phyloP scores from a whole-genome alignment of 2,797 vertebrate genomes.

The Enteromius treurensis region DNA sequence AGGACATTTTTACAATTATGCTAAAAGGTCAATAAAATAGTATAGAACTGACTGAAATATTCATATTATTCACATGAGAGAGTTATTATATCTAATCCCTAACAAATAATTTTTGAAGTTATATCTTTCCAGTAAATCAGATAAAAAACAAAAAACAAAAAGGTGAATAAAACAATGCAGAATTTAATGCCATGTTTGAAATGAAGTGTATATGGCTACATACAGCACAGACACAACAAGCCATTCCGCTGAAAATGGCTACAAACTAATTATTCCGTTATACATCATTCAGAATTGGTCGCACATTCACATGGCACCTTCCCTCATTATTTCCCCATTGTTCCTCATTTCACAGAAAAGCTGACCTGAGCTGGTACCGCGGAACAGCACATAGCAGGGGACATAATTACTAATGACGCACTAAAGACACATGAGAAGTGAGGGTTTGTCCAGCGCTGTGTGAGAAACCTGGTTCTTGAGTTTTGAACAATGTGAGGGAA shows the following conservation, averaged over 20 bases:
- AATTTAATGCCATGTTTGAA: not conserved
- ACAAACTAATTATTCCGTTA: constrained; percentile 24
- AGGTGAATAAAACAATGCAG: not conserved
- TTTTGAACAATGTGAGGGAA: constrained; percentile 45
- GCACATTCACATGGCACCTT: constrained; percentile 27
- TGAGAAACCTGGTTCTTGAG: constrained; percentile 32
- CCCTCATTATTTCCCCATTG: constrained; percentile 53
- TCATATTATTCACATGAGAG: not conserved
- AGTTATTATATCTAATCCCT: not conserved
- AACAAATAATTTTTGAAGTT: not conserved
- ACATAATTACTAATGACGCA: constrained; percentile 55
- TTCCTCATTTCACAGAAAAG: constrained; percentile 31
- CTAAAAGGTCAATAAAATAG: not conserved
- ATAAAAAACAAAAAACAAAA: not conserved
- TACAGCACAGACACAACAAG: not conserved
- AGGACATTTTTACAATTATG: not conserved
- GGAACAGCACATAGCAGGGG: constrained; percentile 42
- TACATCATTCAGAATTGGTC: constrained; percentile 3
- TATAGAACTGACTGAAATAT: not conserved
- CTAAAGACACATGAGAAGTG: constrained; percentile 42
- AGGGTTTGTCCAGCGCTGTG: constrained; percentile 41
- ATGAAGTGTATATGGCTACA: not conserved
- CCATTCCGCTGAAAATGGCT: not conserved
- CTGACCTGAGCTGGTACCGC: not conserved
- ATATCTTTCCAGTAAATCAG: not conserved